These are phyloP conservation scores for Stegodyphus dumicola DNA, from an alignment of 1,140 invertebrate species.

Conservation along the genomic window DNA sequence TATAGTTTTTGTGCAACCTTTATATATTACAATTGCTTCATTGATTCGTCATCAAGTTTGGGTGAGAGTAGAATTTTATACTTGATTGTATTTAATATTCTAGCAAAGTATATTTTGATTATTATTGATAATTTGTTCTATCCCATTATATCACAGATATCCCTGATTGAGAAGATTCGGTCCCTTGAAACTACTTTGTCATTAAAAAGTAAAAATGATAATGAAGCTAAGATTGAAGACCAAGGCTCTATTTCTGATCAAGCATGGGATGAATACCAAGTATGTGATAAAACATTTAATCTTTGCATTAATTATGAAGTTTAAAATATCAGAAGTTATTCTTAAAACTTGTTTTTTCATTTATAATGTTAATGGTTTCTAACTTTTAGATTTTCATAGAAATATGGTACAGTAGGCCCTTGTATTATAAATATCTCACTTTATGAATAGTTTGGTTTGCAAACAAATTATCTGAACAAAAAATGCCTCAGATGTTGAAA, in stretches of 20 bases:
- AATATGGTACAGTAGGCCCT: background rate
- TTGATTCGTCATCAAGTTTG: no score
- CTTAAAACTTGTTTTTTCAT: background rate
- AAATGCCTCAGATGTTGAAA: no score
- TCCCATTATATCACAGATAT: background rate
- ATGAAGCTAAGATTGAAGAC: slow-evolving; percentile 65
- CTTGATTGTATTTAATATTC: no score
- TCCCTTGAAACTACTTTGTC: slow-evolving; percentile 63
- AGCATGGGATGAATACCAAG: slow-evolving; percentile 75
- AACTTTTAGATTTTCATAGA: background rate
- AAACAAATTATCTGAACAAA: no score
- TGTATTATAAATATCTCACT: background rate
- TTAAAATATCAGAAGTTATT: no score
- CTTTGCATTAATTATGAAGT: no score
- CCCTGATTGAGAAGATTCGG: slow-evolving; percentile 11
- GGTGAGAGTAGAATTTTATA: no score
- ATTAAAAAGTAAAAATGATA: background rate
- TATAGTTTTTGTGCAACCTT: no score
- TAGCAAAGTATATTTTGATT: no score
- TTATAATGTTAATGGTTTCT: slow-evolving; percentile 23
- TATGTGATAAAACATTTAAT: slow-evolving; percentile 57
- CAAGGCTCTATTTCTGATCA: slow-evolving; percentile 86
- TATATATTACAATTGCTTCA: no score
- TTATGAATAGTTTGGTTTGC: no score
- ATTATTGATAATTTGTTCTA: no score